Conservation (phyloP, 2,888 invertebrate species). For the Pyrocoelia pectoralis region DNA sequence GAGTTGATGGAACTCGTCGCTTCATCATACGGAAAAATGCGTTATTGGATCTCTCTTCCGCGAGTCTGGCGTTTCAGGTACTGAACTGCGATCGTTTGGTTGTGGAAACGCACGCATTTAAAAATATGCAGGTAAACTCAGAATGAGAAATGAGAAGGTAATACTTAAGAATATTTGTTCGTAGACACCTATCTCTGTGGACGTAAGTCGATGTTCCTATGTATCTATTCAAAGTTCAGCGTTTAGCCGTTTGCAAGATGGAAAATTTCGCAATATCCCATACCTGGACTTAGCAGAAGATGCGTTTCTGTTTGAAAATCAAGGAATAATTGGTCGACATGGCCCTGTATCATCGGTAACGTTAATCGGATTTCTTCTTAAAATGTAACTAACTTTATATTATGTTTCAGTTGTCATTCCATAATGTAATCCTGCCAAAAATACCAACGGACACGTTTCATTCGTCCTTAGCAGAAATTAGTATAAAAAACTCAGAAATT, state of each 20-base stretch:
- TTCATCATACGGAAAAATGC: slow-evolving; percentile 67
- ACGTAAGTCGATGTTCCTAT: slow-evolving; percentile 65
- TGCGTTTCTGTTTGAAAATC: slow-evolving; percentile 70
- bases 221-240: slow-evolving; percentile 69
- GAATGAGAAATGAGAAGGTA: too few species aligned
- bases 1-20: slow-evolving; percentile 63
- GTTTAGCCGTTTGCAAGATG: slow-evolving; percentile 71
- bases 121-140: slow-evolving; percentile 67
- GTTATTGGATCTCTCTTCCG: slow-evolving; percentile 67
- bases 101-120: slow-evolving; percentile 71
- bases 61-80: slow-evolving; percentile 68
- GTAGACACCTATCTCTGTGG: slow-evolving; percentile 67
- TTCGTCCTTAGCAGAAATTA: slow-evolving; percentile 69
- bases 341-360: slow-evolving; percentile 66
- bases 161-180: slow-evolving; percentile 6
- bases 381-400: slow-evolving; percentile 10
- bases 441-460: slow-evolving; percentile 70
- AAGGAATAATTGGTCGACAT: slow-evolving; percentile 67
- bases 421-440: slow-evolving; percentile 66
- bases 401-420: slow-evolving; percentile 68
- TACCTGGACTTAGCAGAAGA: slow-evolving; percentile 66
- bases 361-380: slow-evolving; percentile 38
- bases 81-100: slow-evolving; percentile 66
- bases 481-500: slow-evolving; percentile 65
- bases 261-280: slow-evolving; percentile 67